Conservation (phyloP, 2,888 invertebrate species). For the Bombylius discolor region DNA sequence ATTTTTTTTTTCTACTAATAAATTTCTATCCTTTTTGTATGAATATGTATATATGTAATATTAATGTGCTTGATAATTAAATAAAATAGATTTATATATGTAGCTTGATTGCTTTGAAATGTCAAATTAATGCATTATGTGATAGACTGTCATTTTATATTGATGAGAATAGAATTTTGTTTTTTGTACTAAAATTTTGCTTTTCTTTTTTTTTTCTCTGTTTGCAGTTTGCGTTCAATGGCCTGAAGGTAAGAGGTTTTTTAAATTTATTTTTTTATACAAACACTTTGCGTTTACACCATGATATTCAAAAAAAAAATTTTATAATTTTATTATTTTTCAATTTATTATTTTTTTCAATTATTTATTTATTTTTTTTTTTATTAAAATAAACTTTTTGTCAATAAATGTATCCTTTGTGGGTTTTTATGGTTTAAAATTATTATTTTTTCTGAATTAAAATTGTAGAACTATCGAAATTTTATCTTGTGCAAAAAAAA, state of each 20-base stretch:
- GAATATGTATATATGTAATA: too few species aligned
- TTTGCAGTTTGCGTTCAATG: conserved; percentile 75
- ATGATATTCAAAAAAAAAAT: not conserved
- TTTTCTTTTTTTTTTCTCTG: conserved; percentile 10
- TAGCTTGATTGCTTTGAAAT: too few species aligned
- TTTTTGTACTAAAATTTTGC: conserved; percentile 12
- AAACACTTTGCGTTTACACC: not conserved
- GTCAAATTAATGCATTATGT: too few species aligned
- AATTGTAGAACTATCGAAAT: too few species aligned
- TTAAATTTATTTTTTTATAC: not conserved
- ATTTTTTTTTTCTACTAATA: too few species aligned
- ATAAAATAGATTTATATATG: too few species aligned
- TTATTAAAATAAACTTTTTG: not conserved
- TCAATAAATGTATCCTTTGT: not conserved
- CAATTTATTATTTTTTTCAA: not conserved
- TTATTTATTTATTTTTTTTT: not conserved
- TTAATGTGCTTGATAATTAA: too few species aligned
- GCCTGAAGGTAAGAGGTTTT: conserved; percentile 66
- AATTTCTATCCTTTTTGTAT: too few species aligned
- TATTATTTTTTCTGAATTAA: too few species aligned
- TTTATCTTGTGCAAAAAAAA: too few species aligned
- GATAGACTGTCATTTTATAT: too few species aligned
- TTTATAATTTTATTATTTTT: not conserved
- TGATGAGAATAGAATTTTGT: not conserved
- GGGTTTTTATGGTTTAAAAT: too few species aligned